These are phyloP conservation scores for Halocaridina rubra DNA, from an alignment of 2,888 invertebrate genomes.

Conservation along the genomic window DNA sequence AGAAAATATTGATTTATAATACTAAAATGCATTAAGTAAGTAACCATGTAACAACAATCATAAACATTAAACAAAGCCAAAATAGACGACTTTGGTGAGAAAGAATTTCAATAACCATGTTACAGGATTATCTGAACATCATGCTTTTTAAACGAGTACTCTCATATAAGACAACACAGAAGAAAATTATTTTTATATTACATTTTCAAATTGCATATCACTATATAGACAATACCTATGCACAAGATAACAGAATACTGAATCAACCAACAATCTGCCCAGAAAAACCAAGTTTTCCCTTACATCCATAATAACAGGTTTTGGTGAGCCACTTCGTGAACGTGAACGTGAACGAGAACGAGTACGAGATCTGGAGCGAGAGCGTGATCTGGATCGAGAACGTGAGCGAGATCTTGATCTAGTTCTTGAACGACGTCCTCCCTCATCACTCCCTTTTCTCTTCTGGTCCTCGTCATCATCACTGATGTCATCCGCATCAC, in stretches of 20 bases:
- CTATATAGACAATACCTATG: too few species aligned
- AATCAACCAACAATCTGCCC: background rate
- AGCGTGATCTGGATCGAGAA: slow-evolving; percentile 61
- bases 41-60: too few species aligned
- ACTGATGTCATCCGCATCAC: slow-evolving; percentile 93
- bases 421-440: slow-evolving; percentile 40
- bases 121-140: too few species aligned
- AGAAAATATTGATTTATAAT: too few species aligned
- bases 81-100: too few species aligned
- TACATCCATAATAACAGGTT: slow-evolving; percentile 30
- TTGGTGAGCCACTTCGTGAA: slow-evolving; percentile 13
- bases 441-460: slow-evolving; percentile 66
- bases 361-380: slow-evolving; percentile 65
- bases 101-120: too few species aligned
- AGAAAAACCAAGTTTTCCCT: background rate
- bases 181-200: too few species aligned
- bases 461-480: slow-evolving; percentile 67
- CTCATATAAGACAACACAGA: too few species aligned
- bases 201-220: too few species aligned
- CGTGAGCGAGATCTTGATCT: background rate
- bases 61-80: too few species aligned
- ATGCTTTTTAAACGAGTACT: too few species aligned
- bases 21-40: too few species aligned
- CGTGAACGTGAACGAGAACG: slow-evolving; percentile 67
- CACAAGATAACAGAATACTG: background rate